Base-by-base conservation (phyloP, 1,140 invertebrate genomes). In the Homarus americanus region DNA sequence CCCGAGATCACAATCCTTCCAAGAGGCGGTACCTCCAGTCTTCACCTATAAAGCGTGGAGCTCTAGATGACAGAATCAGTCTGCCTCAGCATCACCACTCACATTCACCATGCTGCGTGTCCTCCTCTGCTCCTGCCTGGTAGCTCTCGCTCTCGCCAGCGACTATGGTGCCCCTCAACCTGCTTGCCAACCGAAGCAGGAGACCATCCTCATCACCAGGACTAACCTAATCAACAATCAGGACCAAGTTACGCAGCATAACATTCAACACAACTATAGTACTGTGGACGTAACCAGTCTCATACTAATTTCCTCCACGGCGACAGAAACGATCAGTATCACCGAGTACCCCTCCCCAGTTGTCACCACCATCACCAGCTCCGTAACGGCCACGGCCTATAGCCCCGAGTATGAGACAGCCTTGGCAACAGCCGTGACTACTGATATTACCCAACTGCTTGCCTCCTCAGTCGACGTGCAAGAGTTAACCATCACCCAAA, bases 401-500 rank as follows among this genome's bases (percentile, higher is more conserved):
- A 0, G 63, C 15, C 78, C 86, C 1, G 5, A 28, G 36, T 79
- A 72, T n/a, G 15, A 38, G 38, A 88, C 86, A 32, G 32, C 40
- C 2, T 12, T 80, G n/a, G 86, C 76, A 5, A 88, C 86, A 20
- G 10, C 32, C 10, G 63, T 79, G 28, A 58, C 40, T 9, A 88
- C 76, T 2, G 34, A 66, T 38, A 88, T 58, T 3, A 79, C 34
- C 2, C 58, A 20, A 4, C 1, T 88, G 58, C 15, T 72, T 38
- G 76, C 41, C 20, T 44, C 38, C 0, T 28, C 76, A 0, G 49
- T 88, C 28, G 75, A 7, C n/a, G 58, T 80, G 58, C 20, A 79
- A 24, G 76, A 80, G 28, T 32, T 69, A 38, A 88, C 86, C 76
- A 41, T 88, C 10, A 88, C 75, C 10, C 86, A 88, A 38, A 88